Evolutionary conservation across 2,113 vertebrate species (phyloP).

Genomic region (Chinchilla lanigera): DNA sequence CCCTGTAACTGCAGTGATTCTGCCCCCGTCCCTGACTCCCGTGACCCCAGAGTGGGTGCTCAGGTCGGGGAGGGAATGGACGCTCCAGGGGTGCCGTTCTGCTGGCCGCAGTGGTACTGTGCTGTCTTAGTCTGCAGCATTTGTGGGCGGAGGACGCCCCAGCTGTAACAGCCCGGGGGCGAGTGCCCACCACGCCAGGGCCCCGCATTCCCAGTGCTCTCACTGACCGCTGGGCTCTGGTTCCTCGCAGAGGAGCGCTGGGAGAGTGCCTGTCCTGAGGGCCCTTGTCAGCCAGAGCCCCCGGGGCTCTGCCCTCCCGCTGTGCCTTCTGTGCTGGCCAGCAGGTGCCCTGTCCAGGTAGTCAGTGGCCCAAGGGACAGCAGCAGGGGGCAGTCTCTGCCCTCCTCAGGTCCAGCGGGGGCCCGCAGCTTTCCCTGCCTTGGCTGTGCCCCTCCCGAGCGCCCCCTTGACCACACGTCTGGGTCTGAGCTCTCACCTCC

Average conservation of each 20-base stretch:
- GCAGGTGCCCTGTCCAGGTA: background rate
- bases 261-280: background rate
- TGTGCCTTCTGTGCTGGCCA: background rate
- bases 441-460: background rate
- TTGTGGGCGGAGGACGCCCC: too few relatives aligned
- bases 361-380: background rate
- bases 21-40: background rate
- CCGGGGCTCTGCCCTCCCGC: background rate
- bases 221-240: background rate
- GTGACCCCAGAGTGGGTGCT: background rate
- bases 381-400: background rate
- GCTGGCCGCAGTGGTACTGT: background rate
- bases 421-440: background rate
- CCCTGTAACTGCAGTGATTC: fast-evolving
- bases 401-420: background rate
- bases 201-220: background rate
- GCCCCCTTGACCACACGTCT: background rate
- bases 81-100: background rate
- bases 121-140: background rate
- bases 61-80: background rate
- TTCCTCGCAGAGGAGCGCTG: background rate
- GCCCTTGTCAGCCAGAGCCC: background rate
- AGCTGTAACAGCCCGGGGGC: background rate
- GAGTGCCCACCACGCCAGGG: fast-evolving
- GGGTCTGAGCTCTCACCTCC: background rate